phyloP scores from a whole-genome alignment of 2,113 vertebrate genomes.

The Polyodon spathula region DNA sequence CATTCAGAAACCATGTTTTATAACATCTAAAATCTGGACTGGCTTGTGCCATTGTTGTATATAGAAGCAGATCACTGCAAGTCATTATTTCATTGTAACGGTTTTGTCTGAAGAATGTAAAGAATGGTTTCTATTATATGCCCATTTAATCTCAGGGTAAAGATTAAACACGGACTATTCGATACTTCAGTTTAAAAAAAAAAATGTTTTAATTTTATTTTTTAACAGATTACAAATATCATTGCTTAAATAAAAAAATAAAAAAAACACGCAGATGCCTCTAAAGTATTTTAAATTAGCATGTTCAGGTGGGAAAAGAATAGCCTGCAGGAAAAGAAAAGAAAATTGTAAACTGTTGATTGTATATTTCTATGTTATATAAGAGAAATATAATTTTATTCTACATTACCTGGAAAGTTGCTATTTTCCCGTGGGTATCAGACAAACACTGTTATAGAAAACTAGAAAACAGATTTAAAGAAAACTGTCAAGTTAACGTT shows the following conservation, averaged over 20 bases:
- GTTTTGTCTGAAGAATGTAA: slow-evolving; percentile 26
- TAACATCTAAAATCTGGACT: slow-evolving; percentile 40
- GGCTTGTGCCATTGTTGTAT: slow-evolving; percentile 44
- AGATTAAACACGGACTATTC: slow-evolving; percentile 39
- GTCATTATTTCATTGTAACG: slow-evolving; percentile 43
- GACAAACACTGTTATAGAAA: slow-evolving; percentile 4
- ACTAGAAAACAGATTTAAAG: too few relatives aligned
- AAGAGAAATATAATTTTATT: slow-evolving; percentile 18
- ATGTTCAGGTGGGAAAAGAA: too few relatives aligned
- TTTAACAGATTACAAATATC: too few relatives aligned
- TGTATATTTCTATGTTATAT: slow-evolving; percentile 16
- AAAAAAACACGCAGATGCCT: too few relatives aligned
- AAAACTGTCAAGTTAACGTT: too few relatives aligned
- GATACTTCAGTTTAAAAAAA: slow-evolving; percentile 29
- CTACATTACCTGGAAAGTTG: slow-evolving; percentile 13
- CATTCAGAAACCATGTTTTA: slow-evolving; percentile 19
- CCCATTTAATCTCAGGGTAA: slow-evolving; percentile 38
- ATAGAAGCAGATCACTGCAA: slow-evolving; percentile 29
- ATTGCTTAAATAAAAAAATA: too few relatives aligned
- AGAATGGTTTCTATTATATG: slow-evolving; percentile 26
- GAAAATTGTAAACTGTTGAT: background rate
- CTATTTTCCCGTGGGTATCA: slow-evolving; percentile 10
- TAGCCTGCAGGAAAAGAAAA: too few relatives aligned
- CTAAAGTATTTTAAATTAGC: too few relatives aligned
- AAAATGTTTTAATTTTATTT: too few relatives aligned